Percentiles rank a stretch among this genome's conserved stretches.
Conservation (phyloP, 2,888 invertebrate genomes). For the Dinocampus coccinellae region DNA sequence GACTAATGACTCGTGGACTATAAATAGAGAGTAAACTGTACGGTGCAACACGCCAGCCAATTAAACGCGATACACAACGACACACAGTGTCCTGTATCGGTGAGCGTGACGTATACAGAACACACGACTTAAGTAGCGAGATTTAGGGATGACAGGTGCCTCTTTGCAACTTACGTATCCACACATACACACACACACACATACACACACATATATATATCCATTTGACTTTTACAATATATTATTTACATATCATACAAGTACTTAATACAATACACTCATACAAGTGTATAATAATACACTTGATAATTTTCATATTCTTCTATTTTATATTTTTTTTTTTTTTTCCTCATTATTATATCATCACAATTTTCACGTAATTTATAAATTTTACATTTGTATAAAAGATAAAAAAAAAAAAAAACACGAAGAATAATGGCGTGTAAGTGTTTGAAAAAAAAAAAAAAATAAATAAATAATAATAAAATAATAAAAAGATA, state of each 20-base stretch:
- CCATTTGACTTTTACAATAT: no score
- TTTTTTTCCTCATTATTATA: no score
- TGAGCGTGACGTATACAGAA: conserved; percentile 56
- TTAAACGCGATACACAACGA: conserved; percentile 60
- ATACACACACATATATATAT: conserved; percentile 41
- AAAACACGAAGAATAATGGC: no score
- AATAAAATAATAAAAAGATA: no score
- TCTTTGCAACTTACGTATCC: conserved; percentile 6
- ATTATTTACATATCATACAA: not conserved
- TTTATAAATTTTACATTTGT: no score
- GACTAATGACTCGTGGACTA: conserved; percentile 59
- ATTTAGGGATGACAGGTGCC: conserved; percentile 68
- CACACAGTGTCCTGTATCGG: conserved; percentile 39
- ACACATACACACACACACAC: conserved; percentile 37
- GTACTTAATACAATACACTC: no score
- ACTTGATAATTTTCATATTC: no score
- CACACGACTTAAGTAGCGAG: conserved; percentile 64
- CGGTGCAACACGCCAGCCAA: conserved; percentile 59
- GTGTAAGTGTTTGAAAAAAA: no score
- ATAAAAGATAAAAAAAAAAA: no score
- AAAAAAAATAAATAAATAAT: conserved; percentile 27
- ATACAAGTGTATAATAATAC: no score
- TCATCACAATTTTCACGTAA: no score
- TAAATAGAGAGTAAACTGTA: conserved; percentile 55
- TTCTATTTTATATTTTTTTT: no score